phyloP scores from a whole-genome alignment of 2,797 vertebrate genomes.

The Fringilla coelebs region DNA sequence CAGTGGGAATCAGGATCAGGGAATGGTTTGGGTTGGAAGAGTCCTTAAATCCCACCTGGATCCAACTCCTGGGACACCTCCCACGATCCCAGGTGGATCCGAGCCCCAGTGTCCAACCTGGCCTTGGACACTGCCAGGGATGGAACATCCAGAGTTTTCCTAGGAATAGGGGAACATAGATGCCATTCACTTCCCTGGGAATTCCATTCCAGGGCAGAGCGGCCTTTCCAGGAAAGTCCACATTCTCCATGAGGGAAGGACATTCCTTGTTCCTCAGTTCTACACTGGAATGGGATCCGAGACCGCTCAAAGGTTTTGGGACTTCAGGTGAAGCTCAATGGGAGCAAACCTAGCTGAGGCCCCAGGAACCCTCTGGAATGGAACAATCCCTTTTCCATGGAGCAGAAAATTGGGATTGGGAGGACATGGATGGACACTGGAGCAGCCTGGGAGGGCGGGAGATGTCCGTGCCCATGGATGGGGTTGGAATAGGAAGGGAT shows the following conservation, averaged over 20 bases:
- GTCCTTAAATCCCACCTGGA: not conserved
- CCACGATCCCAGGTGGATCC: not conserved
- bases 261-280: not conserved
- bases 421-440: not conserved
- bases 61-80: not conserved
- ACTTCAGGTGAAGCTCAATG: not conserved
- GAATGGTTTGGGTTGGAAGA: not conserved
- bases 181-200: not conserved
- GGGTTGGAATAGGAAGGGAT: not conserved
- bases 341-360: not conserved
- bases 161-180: not conserved
- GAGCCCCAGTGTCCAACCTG: not conserved
- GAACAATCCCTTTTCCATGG: not conserved
- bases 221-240: not conserved
- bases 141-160: not conserved
- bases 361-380: not conserved
- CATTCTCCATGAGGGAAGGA: not conserved
- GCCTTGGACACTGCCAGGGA: not conserved
- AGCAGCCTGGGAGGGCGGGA: accelerated
- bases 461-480: accelerated
- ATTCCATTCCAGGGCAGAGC: not conserved
- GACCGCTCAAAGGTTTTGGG: accelerated
- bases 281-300: accelerated
- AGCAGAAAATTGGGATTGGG: not conserved
- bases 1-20: not conserved